Conservation (phyloP, 2,797 vertebrate species). For the Pangasius sanitwongsei region DNA sequence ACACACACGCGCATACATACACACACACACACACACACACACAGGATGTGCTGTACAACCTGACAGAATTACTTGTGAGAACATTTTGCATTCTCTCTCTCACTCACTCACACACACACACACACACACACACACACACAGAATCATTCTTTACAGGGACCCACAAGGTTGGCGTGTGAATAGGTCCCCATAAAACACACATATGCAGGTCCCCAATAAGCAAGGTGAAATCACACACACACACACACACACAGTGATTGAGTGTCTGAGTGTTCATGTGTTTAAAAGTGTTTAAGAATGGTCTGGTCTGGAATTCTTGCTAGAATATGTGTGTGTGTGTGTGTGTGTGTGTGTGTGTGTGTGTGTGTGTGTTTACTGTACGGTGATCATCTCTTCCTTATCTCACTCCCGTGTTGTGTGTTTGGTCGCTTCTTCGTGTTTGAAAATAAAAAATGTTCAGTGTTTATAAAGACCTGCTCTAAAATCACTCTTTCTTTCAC, state of each 20-base stretch:
- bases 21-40: not conserved
- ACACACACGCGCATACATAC: not conserved
- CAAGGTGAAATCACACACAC: not conserved
- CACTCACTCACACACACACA: too few species aligned
- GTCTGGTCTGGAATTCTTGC: not conserved
- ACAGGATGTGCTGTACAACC: too few species aligned
- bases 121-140: not conserved
- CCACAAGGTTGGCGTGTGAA: not conserved
- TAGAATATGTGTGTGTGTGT: not conserved
- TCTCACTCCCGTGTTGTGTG: not conserved
- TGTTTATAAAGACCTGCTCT: conserved; percentile 35
- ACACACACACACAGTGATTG: not conserved
- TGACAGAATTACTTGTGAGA: too few species aligned
- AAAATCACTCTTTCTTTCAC: conserved; percentile 38
- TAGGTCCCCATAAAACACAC: not conserved
- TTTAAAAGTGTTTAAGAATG: not conserved
- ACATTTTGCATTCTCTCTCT: not conserved
- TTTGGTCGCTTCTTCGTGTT: not conserved
- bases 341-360: conserved; percentile 17
- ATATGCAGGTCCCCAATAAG: too few species aligned
- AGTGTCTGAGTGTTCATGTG: not conserved
- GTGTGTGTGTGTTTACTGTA: not conserved
- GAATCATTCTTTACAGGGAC: not conserved
- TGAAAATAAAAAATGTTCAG: conserved; percentile 13
- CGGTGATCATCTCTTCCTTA: not conserved